Conservation (phyloP, 2,797 vertebrate genomes). For the Agapornis canus region DNA sequence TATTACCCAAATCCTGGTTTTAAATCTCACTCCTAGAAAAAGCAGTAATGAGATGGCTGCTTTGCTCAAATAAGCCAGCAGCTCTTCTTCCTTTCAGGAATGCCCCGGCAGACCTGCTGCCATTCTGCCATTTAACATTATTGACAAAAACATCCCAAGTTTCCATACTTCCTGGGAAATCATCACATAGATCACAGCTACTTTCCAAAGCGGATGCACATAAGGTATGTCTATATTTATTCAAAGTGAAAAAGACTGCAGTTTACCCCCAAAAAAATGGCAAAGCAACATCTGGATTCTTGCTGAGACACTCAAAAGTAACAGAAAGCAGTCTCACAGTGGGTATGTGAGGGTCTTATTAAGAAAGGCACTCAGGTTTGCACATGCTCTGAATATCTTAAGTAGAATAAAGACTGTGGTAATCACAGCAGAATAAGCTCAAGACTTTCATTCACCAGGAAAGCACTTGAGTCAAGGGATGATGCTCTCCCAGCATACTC, state of each 20-base stretch:
- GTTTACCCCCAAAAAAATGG: background rate
- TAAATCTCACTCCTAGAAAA: slow-evolving; percentile 42
- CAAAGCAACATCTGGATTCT: background rate
- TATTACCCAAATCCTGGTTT: slow-evolving; percentile 42
- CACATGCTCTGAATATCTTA: background rate
- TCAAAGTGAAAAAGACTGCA: background rate
- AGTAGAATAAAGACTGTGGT: background rate
- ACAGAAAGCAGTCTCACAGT: background rate
- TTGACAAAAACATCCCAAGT: background rate
- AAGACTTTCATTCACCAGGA: background rate
- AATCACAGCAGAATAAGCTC: background rate
- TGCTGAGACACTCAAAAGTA: background rate
- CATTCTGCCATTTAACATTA: background rate
- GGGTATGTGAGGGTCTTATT: background rate
- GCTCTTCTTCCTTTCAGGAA: background rate
- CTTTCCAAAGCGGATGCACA: background rate
- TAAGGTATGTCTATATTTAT: background rate
- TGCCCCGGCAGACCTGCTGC: background rate
- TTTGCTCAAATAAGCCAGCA: slow-evolving; percentile 21
- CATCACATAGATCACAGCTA: background rate
- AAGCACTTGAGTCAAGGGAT: background rate
- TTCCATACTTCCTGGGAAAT: background rate
- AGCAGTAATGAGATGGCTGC: slow-evolving; percentile 26
- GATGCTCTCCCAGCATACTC: background rate
- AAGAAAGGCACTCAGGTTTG: background rate